Evolutionary conservation across 2,888 invertebrate species (phyloP).

Genomic region (Hemaris fuciformis): DNA sequence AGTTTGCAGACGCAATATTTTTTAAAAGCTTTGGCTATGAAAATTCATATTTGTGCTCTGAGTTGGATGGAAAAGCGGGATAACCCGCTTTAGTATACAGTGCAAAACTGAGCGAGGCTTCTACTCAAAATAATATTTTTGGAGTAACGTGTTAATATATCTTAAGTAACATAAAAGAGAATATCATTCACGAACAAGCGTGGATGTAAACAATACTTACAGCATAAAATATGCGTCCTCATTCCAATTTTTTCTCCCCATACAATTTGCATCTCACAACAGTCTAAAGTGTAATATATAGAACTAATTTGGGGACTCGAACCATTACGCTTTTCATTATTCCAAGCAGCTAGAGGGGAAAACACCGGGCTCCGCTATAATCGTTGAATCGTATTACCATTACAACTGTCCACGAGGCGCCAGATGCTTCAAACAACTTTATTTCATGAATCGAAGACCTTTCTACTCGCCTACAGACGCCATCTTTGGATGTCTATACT

Average conservation of each 20-base stretch:
- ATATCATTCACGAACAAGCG: not conserved
- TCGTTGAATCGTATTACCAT: slow-evolving; percentile 79
- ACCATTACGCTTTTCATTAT: slow-evolving; percentile 74
- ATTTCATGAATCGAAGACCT: slow-evolving; percentile 56
- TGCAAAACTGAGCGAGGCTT: too few relatives aligned
- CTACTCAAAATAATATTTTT: too few relatives aligned
- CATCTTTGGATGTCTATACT: slow-evolving; percentile 27
- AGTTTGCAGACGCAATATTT: too few relatives aligned
- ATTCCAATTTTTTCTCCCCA: not conserved
- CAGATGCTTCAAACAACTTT: slow-evolving; percentile 77
- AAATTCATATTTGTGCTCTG: too few relatives aligned
- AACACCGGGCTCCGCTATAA: slow-evolving; percentile 64
- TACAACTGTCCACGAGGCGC: slow-evolving; percentile 72
- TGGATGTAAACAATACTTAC: not conserved
- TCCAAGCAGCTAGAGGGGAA: slow-evolving; percentile 56
- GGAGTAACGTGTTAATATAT: too few relatives aligned
- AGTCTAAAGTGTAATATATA: slow-evolving; percentile 38
- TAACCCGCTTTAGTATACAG: too few relatives aligned
- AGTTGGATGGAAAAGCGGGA: too few relatives aligned
- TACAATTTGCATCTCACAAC: not conserved
- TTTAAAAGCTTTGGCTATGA: too few relatives aligned
- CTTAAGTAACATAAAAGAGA: too few relatives aligned
- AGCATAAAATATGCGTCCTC: not conserved
- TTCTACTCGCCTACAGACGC: slow-evolving; percentile 38
- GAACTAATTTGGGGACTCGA: slow-evolving; percentile 67